Percentiles rank a stretch among this genome's conserved stretches.
Conservation (phyloP, 2,888 invertebrate genomes). For the Pheosia tremula region DNA sequence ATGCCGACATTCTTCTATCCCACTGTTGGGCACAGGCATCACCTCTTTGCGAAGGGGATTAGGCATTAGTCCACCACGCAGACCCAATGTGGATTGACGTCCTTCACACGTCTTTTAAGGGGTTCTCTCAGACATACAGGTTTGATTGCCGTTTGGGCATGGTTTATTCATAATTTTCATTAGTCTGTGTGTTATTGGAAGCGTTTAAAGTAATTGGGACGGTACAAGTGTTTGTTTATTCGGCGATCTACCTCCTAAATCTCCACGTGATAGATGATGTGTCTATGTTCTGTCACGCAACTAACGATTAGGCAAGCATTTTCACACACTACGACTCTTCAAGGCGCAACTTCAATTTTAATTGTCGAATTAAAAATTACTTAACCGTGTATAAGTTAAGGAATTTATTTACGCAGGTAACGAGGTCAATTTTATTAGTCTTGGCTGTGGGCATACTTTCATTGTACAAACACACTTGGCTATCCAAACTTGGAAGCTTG, state of each 20-base stretch:
- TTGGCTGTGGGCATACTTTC: neutral
- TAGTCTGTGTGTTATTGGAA: no score
- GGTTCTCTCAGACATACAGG: no score
- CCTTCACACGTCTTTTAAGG: no score
- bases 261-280: conserved; percentile 13
- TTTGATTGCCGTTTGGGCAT: no score
- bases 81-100: no score
- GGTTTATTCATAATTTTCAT: no score
- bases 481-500: neutral
- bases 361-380: conserved; percentile 25
- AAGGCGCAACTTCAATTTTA: conserved; percentile 12
- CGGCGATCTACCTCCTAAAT: neutral
- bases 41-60: no score
- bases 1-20: no score
- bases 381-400: conserved; percentile 14
- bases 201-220: no score
- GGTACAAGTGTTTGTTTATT: no score
- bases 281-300: conserved; percentile 28
- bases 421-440: conserved; percentile 1
- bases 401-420: conserved; percentile 28
- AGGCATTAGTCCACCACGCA: no score
- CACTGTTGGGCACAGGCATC: no score
- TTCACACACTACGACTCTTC: conserved; percentile 14
- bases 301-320: conserved; percentile 26
- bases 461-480: neutral